Conservation (phyloP, 1,140 invertebrate genomes). For the Drosophila arawakana region DNA sequence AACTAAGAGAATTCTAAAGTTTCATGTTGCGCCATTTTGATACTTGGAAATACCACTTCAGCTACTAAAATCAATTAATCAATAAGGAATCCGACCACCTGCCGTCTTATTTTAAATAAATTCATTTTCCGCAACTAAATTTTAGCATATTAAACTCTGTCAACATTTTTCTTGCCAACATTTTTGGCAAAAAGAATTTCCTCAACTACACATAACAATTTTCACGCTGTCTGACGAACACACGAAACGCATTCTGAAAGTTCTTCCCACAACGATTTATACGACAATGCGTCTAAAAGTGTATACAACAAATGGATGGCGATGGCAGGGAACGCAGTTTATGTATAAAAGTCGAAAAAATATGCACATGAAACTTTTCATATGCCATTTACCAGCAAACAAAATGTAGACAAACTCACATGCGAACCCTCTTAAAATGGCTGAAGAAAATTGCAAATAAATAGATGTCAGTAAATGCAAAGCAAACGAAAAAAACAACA, state of each 20-base stretch:
- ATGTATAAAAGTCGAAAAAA: constrained; percentile 53
- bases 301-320: constrained; percentile 23
- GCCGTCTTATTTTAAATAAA: not conserved
- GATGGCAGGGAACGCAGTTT: constrained; percentile 12
- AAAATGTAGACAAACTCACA: not conserved
- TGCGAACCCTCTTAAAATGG: not conserved
- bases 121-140: not conserved
- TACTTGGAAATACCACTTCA: too few species aligned
- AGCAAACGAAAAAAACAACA: not conserved
- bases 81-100: too few species aligned
- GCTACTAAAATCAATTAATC: too few species aligned
- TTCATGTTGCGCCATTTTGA: too few species aligned
- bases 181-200: not conserved
- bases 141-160: not conserved
- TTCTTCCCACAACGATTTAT: constrained; percentile 29
- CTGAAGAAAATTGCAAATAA: constrained; percentile 36
- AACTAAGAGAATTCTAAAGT: too few species aligned
- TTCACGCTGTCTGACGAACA: constrained; percentile 25
- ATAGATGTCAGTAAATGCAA: constrained; percentile 42
- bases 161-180: not conserved
- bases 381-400: constrained; percentile 52
- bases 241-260: constrained; percentile 12
- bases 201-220: constrained; percentile 23
- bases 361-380: constrained; percentile 72
- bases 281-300: constrained; percentile 29